Base-by-base conservation (phyloP, 2,113 vertebrate genomes). In the Anhinga rufa region DNA sequence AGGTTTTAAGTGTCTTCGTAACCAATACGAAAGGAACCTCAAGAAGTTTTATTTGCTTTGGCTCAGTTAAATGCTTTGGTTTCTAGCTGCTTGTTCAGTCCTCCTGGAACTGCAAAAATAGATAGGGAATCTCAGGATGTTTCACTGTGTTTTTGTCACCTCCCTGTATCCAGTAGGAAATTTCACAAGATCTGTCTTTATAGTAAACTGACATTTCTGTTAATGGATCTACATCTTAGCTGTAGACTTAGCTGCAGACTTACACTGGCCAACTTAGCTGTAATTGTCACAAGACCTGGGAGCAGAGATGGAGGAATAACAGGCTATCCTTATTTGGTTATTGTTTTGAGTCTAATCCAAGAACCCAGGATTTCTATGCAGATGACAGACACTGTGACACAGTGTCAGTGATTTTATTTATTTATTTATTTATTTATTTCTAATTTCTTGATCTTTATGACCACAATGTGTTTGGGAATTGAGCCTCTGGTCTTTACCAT, bases 1-100 rank as follows among this genome's bases (percentile, higher is more conserved):
- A 93, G 28, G 68, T 88, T 95, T 94, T 91, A 82, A 92, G 52
- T 91, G 49, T 87, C 91, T 92, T 92, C 88, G 92, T 80, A 95
- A 87, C 60, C 74, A 96, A 93, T 76, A 84, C 0, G 0, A 82
- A 78, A 91, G 32, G 51, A 96, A 74, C 86, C n/a, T 95, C 78
- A 76, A 72, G 75, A 81, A 92, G 44, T 80, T 82, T 81, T 96
- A 85, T 95, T 95, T 95, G 74, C 44, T 95, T 96, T 96, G 91
- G 95, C 93, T 93, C 57, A 40, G 60, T 83, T 82, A 75, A 90
- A 81, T 19, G 44, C 40, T 95, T 96, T 92, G 82, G 44, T 92
- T 96, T 85, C 65, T 89, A 95, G 58, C 5, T 87, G 4, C 32
- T 87, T 93, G 54, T 85, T 93, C 71, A 82, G 10, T 87, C 51